Conservation (phyloP, 2,888 invertebrate genomes). For the Epicampocera succincta region DNA sequence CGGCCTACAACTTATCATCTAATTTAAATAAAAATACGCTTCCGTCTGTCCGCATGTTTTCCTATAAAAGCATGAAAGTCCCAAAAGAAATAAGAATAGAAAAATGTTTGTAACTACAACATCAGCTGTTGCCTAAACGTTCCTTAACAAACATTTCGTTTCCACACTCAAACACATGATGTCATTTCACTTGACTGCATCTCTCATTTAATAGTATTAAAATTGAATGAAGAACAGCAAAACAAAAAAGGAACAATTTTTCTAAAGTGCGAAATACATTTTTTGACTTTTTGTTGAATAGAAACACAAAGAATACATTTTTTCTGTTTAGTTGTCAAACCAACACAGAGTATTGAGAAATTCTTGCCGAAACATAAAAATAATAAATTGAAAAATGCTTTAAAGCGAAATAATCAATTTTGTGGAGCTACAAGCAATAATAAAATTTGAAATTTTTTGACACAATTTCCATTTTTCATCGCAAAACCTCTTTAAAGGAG, state of each 20-base stretch:
- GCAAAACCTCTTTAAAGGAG: constrained; percentile 64
- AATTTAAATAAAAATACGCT: background rate
- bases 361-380: constrained; percentile 33
- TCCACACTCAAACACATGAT: constrained; percentile 75
- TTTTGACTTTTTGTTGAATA: constrained; percentile 62
- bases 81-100: constrained; percentile 8
- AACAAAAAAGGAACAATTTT: constrained; percentile 29
- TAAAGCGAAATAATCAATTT: constrained; percentile 81
- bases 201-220: constrained; percentile 34
- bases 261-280: constrained; percentile 71
- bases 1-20: background rate
- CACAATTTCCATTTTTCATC: constrained; percentile 81
- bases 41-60: background rate
- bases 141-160: constrained; percentile 45
- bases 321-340: constrained; percentile 54
- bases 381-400: constrained; percentile 78
- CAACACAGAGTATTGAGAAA: constrained; percentile 30
- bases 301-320: constrained; percentile 50
- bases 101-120: constrained; percentile 47
- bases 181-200: constrained; percentile 78
- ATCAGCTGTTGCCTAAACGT: constrained; percentile 71
- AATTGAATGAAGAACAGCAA: constrained; percentile 51
- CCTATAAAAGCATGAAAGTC: constrained; percentile 4
- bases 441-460: constrained; percentile 78
- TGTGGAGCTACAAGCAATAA: constrained; percentile 73